Base-by-base conservation (phyloP, 2,888 invertebrate genomes). In the Fissipunctia ypsillon region DNA sequence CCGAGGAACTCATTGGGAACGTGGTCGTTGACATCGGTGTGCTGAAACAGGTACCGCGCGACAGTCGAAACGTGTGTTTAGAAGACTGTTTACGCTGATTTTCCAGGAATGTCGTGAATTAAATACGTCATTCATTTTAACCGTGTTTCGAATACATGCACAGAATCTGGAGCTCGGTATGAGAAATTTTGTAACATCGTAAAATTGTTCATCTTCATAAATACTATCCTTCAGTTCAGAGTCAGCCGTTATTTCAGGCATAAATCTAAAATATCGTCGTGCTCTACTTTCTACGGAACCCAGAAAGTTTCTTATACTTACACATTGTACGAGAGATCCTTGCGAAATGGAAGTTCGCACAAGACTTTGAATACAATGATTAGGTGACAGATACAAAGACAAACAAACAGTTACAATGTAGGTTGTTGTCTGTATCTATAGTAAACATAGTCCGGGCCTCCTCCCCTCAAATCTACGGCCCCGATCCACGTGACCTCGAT, bases 401-500 rank as follows among this genome's bases (percentile, higher is more conserved):
- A 54, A 12, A 59, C 70, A 41, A 70, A 64, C 70, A 61, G 60
- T 70, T 54, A 52, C 31, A 50, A 31, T 64, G 57, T 35, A 64
- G 28, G 28, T 35, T 50, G 35, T 50, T n/a, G 41, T 38, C 4
- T 25, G 28, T 65, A 45, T 52, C n/a, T 66, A 52, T 68, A 61
- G 75, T 74, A 48, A 67, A 71, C 70, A 73, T 48, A 22, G 54
- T 64, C n/a, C 22, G n/a, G 61, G 54, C 28, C 16, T 57, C 43
- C 48, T 66, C 31, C 16, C 69, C 79, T 64, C 31, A 69, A 72
- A 52, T 48, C 60, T 31, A 35, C 45, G 71, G 31, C 50, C 71
- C 65, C 43, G 60, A 76, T 63, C 73, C 75, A 79, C 70, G 60
- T 86, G 83, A 87, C 85, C 86, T 70, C 84, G 60, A 65, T 71